Conservation (phyloP, 2,797 vertebrate species). For the Picus viridis region DNA sequence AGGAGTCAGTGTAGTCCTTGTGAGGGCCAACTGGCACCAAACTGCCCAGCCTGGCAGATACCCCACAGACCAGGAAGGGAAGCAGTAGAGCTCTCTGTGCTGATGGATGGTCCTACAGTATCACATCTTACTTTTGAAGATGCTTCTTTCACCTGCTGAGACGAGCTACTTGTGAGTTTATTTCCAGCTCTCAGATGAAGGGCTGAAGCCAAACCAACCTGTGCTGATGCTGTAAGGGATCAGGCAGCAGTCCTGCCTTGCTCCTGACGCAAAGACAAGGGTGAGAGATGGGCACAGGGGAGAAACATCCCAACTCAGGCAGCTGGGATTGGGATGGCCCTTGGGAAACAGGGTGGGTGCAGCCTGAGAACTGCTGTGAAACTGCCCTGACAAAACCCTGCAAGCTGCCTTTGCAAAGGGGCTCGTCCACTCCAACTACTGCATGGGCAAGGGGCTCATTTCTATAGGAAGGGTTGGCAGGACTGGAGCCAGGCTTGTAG, state of each 20-base stretch:
- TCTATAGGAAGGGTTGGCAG: not conserved
- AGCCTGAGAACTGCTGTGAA: not conserved
- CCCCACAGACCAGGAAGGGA: not conserved
- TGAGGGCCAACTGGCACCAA: not conserved
- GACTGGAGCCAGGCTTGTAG: not conserved
- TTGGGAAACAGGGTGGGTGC: accelerated
- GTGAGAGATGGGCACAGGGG: accelerated
- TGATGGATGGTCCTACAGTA: not conserved
- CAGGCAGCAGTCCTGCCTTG: accelerated
- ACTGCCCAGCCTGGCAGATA: not conserved
- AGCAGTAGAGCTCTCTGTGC: not conserved
- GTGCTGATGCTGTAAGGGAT: not conserved
- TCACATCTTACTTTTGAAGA: not conserved
- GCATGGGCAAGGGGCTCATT: not conserved
- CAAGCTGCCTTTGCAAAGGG: not conserved
- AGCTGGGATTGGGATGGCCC: too few species aligned
- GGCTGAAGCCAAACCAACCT: not conserved
- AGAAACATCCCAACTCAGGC: not conserved
- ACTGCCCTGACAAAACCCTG: not conserved
- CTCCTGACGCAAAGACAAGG: not conserved
- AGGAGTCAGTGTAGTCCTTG: not conserved
- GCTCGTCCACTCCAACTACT: not conserved
- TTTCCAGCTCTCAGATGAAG: not conserved
- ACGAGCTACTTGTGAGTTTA: not conserved
- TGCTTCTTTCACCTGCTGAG: not conserved